Conservation (phyloP, 2,113 vertebrate genomes). For the Mormoops blainvillei region DNA sequence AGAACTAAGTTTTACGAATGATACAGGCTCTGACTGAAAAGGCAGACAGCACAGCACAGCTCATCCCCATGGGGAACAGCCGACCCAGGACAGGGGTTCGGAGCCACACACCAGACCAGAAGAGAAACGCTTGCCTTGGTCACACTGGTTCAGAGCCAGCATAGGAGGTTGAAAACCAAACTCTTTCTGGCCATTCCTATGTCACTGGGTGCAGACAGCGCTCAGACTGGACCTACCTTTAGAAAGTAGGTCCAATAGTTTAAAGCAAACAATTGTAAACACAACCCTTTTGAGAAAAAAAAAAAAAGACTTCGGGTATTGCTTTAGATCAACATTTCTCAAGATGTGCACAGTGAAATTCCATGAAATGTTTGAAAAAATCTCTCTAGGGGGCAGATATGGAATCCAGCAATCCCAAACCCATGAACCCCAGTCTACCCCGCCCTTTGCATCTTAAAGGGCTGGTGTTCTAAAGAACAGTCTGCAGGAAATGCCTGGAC, state of each 20-base stretch:
- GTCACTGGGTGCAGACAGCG: not conserved
- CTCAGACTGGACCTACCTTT: not conserved
- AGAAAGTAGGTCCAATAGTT: not conserved
- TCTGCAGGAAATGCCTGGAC: not conserved
- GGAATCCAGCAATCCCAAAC: not conserved
- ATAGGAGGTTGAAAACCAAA: not conserved
- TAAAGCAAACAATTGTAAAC: not conserved
- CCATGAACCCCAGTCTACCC: not conserved
- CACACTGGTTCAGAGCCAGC: not conserved
- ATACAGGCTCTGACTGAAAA: not conserved
- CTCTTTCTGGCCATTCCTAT: not conserved
- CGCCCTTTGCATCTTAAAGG: not conserved
- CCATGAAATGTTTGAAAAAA: not conserved
- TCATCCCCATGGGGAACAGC: fast-evolving
- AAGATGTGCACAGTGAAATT: not conserved
- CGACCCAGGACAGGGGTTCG: fast-evolving
- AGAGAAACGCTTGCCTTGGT: too few species aligned
- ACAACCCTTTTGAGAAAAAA: not conserved
- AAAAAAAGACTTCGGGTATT: not conserved
- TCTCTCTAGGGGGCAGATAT: not conserved
- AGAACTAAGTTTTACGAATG: not conserved
- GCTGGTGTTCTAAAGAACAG: not conserved
- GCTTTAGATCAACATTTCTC: not conserved
- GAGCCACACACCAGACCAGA: not conserved
- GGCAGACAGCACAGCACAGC: too few species aligned